Evolutionary conservation across 64 coral and sea anemone species (phyloP), one percentile per base, ranked within the genome.

Genomic region (Pocillopora verrucosa): DNA sequence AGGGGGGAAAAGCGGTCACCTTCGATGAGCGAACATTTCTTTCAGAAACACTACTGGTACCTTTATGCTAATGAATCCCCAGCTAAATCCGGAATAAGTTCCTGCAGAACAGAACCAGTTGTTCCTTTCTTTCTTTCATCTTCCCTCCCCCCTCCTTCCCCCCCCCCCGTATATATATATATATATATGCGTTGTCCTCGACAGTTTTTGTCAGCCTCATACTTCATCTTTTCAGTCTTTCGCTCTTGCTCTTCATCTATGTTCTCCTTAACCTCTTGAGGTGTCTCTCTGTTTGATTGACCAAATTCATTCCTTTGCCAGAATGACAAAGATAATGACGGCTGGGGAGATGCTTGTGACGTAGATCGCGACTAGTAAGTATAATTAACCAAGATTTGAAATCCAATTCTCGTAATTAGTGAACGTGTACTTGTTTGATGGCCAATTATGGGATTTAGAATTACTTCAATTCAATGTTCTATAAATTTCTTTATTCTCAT

Each of bases 341-440:
- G 94, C 68, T 72, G 77, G 73, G 94, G 94, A 88, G 94, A 96
- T 86, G 88, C 88, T 20, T 96, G 94, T 56, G 94, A 96, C 88
- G 68, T 73, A 10, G 87, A 96, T 15, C 34, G 87, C 34, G 94
- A 96, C 84, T 86, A 86, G 94, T 96, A 84, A 61, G 80, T 67
- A 7, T 1, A 35, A 38, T 16, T 11, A 17, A 64, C 12, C 16
- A 11, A 67, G 3, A 5, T 20, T 16, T 36, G 16, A 36, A 10
- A 19, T 4, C 13, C 10, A 82, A 19, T 61, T 16, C 11, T 61
- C 38, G 19, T 2, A 59, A 22, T 4, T 41, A 38, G 13, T 35
- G 30, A 9, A 4, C 41, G 7, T 51, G 41, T 51, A 4, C 41
- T 51, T 51, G 41, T 51, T 51, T 51, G 41, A 51, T 4, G 41